Base-by-base conservation (phyloP, 2,888 invertebrate species). In the Vandiemenella viatica region DNA sequence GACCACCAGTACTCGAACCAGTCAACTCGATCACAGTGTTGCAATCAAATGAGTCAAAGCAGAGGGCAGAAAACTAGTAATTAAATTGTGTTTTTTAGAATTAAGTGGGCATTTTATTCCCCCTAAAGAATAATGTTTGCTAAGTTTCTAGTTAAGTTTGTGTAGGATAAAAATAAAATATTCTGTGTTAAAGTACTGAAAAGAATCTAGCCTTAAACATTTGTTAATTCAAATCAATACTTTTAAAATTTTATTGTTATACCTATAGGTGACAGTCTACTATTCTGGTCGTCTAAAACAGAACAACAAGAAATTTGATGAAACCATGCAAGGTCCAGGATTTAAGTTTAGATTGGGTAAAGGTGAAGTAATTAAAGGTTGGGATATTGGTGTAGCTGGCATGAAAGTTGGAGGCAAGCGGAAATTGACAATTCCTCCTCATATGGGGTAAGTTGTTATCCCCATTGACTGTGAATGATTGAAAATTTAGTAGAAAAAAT, bases 361-460 rank as follows among this genome's bases (percentile, higher is more conserved):
- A 43, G 81, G 83, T 54, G 89, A 91, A 65, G 91, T 92, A 1
- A 91, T 93, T 61, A 80, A 80, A 58, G 92, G 88, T 13, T 92
- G 90, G 92, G 92, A 93, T 61, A 67, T 83, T 32, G 93, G 90
- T 45, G 70, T 92, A n/a, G 68, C 68, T 37, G 92, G 93, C 44
- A 95, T 96, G 95, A 90, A 87, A 69, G 81, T 90, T 50, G 93
- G 93, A 23, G 93, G 92, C 57, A 91, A 89, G 67, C 76, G 95
- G 62, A 79, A 78, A 60, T 77, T 95, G 47, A 76, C 76, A 15
- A 83, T 90, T 63, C 93, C 93, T 52, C 80, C 92, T 44, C 69
- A 77, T 43, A 80, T 88, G 78, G 93, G 81, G 77, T 93, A 80
- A 76, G 87, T 76, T 32, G 10, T 3, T n/a, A n/a, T n/a, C n/a